Evolutionary conservation across 1,140 invertebrate species (phyloP).

Genomic region (Caenorhabditis latens): DNA sequence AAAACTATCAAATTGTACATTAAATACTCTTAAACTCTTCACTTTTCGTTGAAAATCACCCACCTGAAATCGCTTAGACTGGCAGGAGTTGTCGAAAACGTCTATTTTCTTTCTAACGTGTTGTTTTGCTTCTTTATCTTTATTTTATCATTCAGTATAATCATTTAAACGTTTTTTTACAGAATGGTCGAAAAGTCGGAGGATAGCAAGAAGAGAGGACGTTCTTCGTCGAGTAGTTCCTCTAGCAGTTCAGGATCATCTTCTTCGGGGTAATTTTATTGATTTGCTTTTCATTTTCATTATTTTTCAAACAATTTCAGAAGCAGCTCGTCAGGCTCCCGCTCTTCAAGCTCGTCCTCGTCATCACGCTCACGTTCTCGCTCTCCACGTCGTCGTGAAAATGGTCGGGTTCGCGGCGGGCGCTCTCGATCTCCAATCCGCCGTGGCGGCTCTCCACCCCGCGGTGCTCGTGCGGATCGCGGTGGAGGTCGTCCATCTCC

Average conservation of each 20-base stretch:
- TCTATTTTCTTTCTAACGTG: too few species aligned
- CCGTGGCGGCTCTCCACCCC: slow-evolving; percentile 1
- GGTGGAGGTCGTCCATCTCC: not conserved
- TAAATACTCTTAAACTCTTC: too few species aligned
- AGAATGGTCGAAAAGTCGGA: slow-evolving; percentile 26
- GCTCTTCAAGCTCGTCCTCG: slow-evolving; percentile 13
- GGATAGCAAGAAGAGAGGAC: not conserved
- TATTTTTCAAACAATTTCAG: not conserved
- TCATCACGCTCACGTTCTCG: not conserved
- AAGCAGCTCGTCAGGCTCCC: slow-evolving; percentile 18
- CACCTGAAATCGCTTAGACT: too few species aligned
- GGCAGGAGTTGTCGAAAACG: too few species aligned
- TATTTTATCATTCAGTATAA: not conserved
- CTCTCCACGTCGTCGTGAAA: slow-evolving; percentile 30
- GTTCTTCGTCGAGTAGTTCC: slow-evolving; percentile 31
- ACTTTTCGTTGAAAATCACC: too few species aligned
- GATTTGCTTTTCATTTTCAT: not conserved
- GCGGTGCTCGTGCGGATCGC: slow-evolving; percentile 25
- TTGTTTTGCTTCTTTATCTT: too few species aligned
- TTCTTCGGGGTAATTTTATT: slow-evolving; percentile 10
- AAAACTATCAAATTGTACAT: too few species aligned
- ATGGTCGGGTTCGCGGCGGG: not conserved
- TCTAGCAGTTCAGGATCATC: slow-evolving; percentile 38
- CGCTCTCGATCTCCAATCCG: slow-evolving; percentile 43
- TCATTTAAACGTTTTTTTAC: not conserved